These are phyloP conservation scores for Myxocyprinus asiaticus DNA, from an alignment of 2,113 vertebrate genomes.

Conservation along the genomic window DNA sequence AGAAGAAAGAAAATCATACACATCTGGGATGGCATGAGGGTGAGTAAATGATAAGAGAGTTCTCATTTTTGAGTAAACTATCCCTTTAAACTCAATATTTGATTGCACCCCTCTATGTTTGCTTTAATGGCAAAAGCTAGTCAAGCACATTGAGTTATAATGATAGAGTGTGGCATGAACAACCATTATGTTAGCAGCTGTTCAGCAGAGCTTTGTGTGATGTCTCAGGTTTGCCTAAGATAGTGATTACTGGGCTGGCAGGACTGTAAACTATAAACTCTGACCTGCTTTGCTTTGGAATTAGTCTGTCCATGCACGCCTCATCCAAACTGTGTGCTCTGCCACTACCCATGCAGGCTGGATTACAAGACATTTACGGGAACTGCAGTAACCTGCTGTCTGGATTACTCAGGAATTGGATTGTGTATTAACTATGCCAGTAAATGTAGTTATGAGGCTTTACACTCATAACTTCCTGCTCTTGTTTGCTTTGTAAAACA, in stretches of 20 bases:
- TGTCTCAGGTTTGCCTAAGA: slow-evolving; percentile 42
- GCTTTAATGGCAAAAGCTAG: slow-evolving; percentile 51
- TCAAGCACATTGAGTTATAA: slow-evolving; percentile 61
- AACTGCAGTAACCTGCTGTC: neutral
- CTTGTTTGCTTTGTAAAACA: slow-evolving; percentile 55
- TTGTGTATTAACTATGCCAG: slow-evolving; percentile 56
- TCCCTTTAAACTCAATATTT: slow-evolving; percentile 43
- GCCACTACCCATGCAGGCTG: slow-evolving; percentile 49
- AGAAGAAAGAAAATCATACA: too few relatives aligned
- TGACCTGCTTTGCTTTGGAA: slow-evolving; percentile 52
- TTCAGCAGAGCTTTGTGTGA: slow-evolving; percentile 7
- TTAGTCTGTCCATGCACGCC: slow-evolving; percentile 52
- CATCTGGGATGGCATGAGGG: too few relatives aligned
- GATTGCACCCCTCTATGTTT: slow-evolving; percentile 59
- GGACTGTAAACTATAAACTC: slow-evolving; percentile 47
- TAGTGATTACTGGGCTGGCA: slow-evolving; percentile 48
- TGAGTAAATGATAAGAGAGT: too few relatives aligned
- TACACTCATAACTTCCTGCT: slow-evolving; percentile 50
- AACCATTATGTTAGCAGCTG: slow-evolving; percentile 16
- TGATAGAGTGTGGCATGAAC: slow-evolving; percentile 47
- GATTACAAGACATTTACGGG: slow-evolving; percentile 62
- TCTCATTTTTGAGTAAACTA: too few relatives aligned
- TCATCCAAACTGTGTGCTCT: slow-evolving; percentile 16
- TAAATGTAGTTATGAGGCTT: slow-evolving; percentile 52
- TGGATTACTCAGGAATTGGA: slow-evolving; percentile 46